These are phyloP conservation scores for Maniola jurtina DNA, from an alignment of 1,140 invertebrate species.

Conservation along the genomic window DNA sequence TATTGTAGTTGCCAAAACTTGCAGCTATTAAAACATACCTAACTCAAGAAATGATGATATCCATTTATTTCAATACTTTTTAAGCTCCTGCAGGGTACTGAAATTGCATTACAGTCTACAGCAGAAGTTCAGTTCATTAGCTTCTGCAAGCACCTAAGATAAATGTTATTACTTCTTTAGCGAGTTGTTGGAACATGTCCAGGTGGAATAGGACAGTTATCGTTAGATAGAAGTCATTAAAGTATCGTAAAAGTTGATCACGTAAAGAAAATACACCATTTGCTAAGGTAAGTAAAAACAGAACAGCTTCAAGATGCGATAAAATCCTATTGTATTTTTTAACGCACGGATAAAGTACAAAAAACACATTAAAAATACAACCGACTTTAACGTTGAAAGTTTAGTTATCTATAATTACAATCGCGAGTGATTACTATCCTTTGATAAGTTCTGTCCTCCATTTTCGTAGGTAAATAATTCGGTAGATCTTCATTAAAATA, in stretches of 20 bases:
- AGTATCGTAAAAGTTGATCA: conserved; percentile 19
- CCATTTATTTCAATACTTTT: too few relatives aligned
- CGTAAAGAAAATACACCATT: conserved; percentile 13
- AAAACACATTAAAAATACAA: neutral
- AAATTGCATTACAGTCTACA: neutral
- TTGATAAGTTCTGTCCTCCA: too few relatives aligned
- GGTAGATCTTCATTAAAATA: too few relatives aligned
- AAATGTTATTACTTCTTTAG: conserved; percentile 35
- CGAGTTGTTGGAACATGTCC: conserved; percentile 27
- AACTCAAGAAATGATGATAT: too few relatives aligned
- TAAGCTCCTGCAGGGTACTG: neutral
- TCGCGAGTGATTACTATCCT: too few relatives aligned
- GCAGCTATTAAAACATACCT: too few relatives aligned
- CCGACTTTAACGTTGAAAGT: too few relatives aligned
- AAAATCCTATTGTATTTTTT: neutral
- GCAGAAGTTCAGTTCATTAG: conserved; percentile 31
- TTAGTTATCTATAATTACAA: too few relatives aligned
- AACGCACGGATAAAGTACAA: neutral
- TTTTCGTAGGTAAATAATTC: too few relatives aligned
- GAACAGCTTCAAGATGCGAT: neutral
- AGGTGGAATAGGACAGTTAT: conserved; percentile 19
- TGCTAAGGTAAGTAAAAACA: neutral
- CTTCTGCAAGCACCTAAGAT: conserved; percentile 26
- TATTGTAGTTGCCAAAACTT: too few relatives aligned
- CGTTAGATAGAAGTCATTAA: conserved; percentile 17